A percentile compares a stretch with the other conserved stretches of the same genome.
These are phyloP conservation scores for Eleginops maclovinus DNA, from an alignment of 2,113 vertebrate genomes.

Conservation along the genomic window DNA sequence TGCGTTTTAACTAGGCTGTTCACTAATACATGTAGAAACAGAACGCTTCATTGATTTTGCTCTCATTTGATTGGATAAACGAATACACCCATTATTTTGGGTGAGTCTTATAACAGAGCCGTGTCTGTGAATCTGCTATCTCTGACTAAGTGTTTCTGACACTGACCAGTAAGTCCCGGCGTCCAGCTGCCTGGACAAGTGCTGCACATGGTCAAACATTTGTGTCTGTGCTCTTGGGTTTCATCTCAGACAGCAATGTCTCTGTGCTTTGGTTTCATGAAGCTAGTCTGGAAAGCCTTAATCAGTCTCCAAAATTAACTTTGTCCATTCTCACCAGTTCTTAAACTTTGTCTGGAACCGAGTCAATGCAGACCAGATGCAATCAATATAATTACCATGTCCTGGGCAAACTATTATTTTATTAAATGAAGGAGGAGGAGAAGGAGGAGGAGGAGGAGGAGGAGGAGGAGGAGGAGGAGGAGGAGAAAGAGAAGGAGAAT, in stretches of 20 bases:
- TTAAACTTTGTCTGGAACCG: not conserved
- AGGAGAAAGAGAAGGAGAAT: no score
- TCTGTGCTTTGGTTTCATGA: conserved; percentile 34
- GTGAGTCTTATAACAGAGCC: not conserved
- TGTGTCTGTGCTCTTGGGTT: conserved; percentile 43
- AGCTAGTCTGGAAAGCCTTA: conserved; percentile 19
- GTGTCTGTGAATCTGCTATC: conserved; percentile 41
- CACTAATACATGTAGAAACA: no score
- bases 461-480: no score
- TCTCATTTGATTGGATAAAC: no score
- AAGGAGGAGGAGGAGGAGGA: no score
- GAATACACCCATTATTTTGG: no score
- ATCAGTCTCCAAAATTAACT: conserved; percentile 34
- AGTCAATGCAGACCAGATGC: not conserved
- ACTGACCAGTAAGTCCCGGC: conserved; percentile 31
- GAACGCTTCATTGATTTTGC: no score
- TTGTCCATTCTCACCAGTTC: not conserved
- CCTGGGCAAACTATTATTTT: no score
- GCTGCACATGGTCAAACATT: conserved; percentile 36
- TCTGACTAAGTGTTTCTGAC: conserved; percentile 48
- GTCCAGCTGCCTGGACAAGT: conserved; percentile 47
- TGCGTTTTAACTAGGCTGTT: no score
- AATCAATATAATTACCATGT: not conserved
- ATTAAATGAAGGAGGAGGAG: no score
- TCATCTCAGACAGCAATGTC: conserved; percentile 36